Evolutionary conservation across 2,113 vertebrate species (phyloP).

Genomic region (Trogon melanurus): DNA sequence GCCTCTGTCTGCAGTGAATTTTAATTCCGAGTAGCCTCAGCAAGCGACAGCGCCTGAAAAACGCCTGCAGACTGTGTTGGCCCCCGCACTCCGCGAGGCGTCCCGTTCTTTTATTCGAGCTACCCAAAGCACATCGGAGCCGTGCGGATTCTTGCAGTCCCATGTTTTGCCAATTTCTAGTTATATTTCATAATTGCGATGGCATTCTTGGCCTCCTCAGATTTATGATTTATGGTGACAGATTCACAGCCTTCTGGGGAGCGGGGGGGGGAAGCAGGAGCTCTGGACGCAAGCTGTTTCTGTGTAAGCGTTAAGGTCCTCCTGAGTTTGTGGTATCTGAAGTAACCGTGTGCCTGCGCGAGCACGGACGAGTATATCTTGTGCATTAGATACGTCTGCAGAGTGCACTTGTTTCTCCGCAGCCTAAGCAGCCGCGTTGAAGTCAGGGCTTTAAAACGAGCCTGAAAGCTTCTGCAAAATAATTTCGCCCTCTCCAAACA

Average conservation of each 20-base stretch:
- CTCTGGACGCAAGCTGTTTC: conserved; percentile 25
- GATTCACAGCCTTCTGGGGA: background rate
- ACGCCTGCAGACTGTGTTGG: background rate
- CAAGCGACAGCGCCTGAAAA: background rate
- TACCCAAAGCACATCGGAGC: background rate
- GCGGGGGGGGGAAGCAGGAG: background rate
- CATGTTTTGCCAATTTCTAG: background rate
- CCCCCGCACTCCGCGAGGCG: background rate
- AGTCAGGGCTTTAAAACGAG: background rate
- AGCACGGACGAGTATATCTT: background rate
- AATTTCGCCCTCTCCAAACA: background rate
- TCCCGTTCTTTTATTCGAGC: background rate
- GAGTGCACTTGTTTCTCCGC: background rate
- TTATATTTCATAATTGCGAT: background rate
- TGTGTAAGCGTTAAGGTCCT: background rate
- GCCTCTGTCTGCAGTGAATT: background rate
- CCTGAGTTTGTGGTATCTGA: background rate
- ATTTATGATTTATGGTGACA: background rate
- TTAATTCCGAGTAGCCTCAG: background rate
- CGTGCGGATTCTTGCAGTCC: background rate
- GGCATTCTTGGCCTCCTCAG: background rate
- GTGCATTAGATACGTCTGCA: accelerated
- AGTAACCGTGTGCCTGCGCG: accelerated
- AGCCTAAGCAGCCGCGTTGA: background rate
- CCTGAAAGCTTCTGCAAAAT: background rate